A percentile compares a stretch with the other conserved stretches of the same genome.
Conservation (phyloP, 2,113 vertebrate genomes). For the Oncorhynchus gorbuscha region DNA sequence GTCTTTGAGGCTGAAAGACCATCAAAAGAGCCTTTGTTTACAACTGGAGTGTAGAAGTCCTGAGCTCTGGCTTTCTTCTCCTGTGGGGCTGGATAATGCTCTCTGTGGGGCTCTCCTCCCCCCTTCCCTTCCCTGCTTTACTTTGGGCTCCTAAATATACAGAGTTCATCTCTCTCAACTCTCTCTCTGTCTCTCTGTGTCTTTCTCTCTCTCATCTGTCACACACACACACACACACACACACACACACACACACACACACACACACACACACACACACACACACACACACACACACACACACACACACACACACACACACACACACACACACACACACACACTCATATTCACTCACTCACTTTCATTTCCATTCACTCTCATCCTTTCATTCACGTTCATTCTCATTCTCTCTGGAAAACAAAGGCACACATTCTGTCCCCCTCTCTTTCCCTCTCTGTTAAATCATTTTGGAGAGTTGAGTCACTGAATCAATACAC, state of each 20-base stretch:
- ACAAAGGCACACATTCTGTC: background rate
- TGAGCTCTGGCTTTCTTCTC: slow-evolving; percentile 28
- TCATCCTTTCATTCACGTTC: background rate
- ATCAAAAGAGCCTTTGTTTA: slow-evolving; percentile 71
- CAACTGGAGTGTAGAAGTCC: slow-evolving; percentile 42
- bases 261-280: background rate
- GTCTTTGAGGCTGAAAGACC: slow-evolving; percentile 39
- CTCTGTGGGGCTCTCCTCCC: slow-evolving; percentile 26
- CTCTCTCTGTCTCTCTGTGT: slow-evolving; percentile 4
- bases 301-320: background rate
- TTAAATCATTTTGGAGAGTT: background rate
- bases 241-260: background rate
- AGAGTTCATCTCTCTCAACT: background rate
- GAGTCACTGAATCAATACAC: slow-evolving; percentile 12
- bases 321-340: background rate
- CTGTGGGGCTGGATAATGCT: slow-evolving; percentile 34
- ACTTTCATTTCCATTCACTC: background rate
- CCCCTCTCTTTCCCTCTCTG: slow-evolving; percentile 3
- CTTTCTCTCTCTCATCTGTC: slow-evolving; percentile 4
- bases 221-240: background rate
- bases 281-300: background rate
- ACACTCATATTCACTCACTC: background rate
- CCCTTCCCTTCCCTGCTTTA: too few species aligned
- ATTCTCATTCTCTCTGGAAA: background rate
- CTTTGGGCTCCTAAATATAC: too few species aligned